Conservation (phyloP, 2,888 invertebrate genomes). For the Nemurella pictetii region DNA sequence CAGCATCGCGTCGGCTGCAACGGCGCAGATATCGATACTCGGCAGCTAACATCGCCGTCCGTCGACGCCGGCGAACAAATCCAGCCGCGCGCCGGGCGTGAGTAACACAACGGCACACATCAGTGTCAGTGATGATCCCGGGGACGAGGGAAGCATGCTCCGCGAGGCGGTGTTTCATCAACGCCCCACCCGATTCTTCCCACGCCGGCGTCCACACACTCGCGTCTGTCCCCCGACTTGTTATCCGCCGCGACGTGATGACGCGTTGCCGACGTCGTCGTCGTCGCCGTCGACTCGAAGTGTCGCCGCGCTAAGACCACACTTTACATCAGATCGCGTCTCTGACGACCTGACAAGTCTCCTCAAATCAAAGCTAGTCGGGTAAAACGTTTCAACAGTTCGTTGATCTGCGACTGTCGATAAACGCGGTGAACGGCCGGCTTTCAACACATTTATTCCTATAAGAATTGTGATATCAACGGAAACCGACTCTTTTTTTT, state of each 20-base stretch:
- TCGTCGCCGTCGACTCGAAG: background rate
- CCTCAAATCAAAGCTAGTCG: too few relatives aligned
- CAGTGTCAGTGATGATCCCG: background rate
- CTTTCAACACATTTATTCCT: too few relatives aligned
- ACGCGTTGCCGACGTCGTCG: background rate
- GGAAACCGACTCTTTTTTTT: too few relatives aligned
- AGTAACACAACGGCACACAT: background rate
- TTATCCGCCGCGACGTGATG: constrained; percentile 2
- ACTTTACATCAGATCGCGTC: too few relatives aligned
- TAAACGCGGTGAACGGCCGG: too few relatives aligned
- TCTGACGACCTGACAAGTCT: too few relatives aligned
- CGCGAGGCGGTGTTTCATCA: background rate
- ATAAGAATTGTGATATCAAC: too few relatives aligned
- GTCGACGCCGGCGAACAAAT: background rate
- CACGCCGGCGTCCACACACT: background rate
- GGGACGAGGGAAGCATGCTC: background rate
- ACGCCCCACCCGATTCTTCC: too few relatives aligned
- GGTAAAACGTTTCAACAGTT: too few relatives aligned
- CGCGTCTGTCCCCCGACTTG: background rate
- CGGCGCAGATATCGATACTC: background rate
- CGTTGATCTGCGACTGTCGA: too few relatives aligned
- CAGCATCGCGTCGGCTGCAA: background rate
- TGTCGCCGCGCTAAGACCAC: background rate
- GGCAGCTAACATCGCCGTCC: too few relatives aligned
- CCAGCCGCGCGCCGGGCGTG: background rate